These are phyloP conservation scores for Leptobrachium leishanense DNA, from an alignment of 2,113 vertebrate species.

Conservation along the genomic window DNA sequence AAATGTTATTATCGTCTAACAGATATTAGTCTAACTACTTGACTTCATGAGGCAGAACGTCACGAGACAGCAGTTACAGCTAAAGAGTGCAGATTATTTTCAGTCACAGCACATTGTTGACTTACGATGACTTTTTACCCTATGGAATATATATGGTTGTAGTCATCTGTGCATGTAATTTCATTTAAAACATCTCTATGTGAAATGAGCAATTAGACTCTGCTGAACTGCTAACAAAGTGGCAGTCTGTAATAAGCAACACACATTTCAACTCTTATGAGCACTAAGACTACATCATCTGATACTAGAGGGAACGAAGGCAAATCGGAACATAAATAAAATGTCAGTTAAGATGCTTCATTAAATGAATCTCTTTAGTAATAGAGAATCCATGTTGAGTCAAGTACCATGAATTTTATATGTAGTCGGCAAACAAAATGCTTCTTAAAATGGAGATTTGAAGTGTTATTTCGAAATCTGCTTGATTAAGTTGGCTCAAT, in stretches of 20 bases:
- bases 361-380: neutral
- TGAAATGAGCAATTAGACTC: neutral
- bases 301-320: neutral
- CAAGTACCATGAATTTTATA: neutral
- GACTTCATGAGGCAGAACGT: neutral
- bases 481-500: neutral
- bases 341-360: neutral
- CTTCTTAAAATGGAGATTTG: neutral
- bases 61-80: neutral
- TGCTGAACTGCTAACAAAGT: neutral
- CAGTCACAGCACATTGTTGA: neutral
- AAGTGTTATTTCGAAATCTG: neutral
- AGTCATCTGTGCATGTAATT: slow-evolving; percentile 11
- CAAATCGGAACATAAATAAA: neutral
- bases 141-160: neutral
- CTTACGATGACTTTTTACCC: neutral
- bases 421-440: neutral
- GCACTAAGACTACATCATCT: neutral
- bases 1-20: too few species aligned
- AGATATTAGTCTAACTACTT: neutral
- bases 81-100: neutral
- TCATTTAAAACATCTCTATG: slow-evolving; percentile 1
- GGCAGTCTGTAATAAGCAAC: neutral
- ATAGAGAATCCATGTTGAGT: neutral
- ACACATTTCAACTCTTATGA: neutral